phyloP scores from a whole-genome alignment of 2,888 invertebrate genomes.

The Caenorhabditis macrosperma region DNA sequence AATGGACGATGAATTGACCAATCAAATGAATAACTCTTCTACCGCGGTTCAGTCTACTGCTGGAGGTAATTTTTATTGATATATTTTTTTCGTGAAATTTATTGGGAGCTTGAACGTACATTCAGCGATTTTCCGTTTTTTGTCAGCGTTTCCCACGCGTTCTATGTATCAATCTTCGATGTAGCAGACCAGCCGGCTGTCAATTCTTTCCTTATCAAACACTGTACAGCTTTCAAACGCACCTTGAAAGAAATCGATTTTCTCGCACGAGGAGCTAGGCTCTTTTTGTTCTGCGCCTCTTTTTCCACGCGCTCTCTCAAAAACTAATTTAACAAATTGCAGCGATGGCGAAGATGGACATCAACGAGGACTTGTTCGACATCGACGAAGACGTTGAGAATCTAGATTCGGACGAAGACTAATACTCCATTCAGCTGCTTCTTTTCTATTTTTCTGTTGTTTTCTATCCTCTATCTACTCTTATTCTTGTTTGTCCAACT shows the following conservation, averaged over 20 bases:
- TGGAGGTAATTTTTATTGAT: too few relatives aligned
- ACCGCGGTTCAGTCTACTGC: conserved; percentile 48
- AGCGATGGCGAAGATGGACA: conserved; percentile 70
- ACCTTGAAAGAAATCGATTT: conserved; percentile 11
- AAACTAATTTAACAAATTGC: conserved; percentile 46
- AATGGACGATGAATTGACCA: conserved; percentile 70
- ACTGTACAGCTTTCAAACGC: background rate
- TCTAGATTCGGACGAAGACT: conserved; percentile 69
- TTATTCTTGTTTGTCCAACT: conserved; percentile 34
- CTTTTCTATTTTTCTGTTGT: conserved; percentile 4
- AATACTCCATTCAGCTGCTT: background rate
- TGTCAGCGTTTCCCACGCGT: too few relatives aligned
- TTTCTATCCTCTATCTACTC: background rate
- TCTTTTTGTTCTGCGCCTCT: conserved; percentile 24
- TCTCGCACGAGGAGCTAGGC: conserved; percentile 5
- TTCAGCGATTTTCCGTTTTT: too few relatives aligned
- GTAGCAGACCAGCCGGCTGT: background rate
- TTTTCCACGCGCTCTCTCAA: background rate
- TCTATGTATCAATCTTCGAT: too few relatives aligned
- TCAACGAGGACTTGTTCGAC: conserved; percentile 80
- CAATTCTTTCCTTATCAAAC: conserved; percentile 13
- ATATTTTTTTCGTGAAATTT: too few relatives aligned
- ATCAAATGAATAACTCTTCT: conserved; percentile 52
- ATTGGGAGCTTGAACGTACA: too few relatives aligned
- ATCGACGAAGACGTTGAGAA: conserved; percentile 75